Percentiles rank a stretch among this genome's conserved stretches.
These are phyloP conservation scores for Hoplostethus atlanticus DNA, from an alignment of 2,797 vertebrate genomes.

Conservation along the genomic window DNA sequence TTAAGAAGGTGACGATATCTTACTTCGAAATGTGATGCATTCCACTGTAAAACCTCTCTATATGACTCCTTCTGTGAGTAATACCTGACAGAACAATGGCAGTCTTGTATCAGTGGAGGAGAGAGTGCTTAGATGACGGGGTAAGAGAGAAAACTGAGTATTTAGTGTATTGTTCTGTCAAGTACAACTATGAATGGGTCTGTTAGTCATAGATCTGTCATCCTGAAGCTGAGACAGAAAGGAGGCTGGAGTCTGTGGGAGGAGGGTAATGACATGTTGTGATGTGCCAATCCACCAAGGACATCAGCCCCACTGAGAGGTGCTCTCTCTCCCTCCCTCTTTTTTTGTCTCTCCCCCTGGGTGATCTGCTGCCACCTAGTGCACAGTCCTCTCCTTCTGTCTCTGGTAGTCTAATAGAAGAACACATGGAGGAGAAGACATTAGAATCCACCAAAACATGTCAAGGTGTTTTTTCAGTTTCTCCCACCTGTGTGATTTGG, in stretches of 20 bases:
- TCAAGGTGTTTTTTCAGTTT: not conserved
- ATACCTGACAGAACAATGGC: not conserved
- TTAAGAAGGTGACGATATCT: too few species aligned
- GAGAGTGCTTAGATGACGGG: not conserved
- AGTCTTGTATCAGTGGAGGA: slow-evolving; percentile 1
- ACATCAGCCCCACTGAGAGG: not conserved
- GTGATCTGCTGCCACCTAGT: slow-evolving; percentile 85
- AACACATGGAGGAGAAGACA: slow-evolving; percentile 6
- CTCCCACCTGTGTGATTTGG: not conserved
- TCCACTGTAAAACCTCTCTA: too few species aligned
- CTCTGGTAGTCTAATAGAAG: slow-evolving; percentile 92
- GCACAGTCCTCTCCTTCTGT: slow-evolving; percentile 97
- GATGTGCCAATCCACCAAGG: slow-evolving; percentile 21
- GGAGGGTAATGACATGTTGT: slow-evolving; percentile 43
- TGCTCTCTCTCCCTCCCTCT: slow-evolving; percentile 20
- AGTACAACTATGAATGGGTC: slow-evolving; percentile 33
- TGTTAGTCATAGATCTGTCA: slow-evolving; percentile 57
- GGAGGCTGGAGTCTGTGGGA: slow-evolving; percentile 56
- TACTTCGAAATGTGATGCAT: too few species aligned
- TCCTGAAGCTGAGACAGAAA: slow-evolving; percentile 42
- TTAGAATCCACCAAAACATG: not conserved
- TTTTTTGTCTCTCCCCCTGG: slow-evolving; percentile 1
- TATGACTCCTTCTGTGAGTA: slow-evolving; percentile 6
- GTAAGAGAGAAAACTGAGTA: not conserved
- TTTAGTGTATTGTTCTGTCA: slow-evolving; percentile 14